Evolutionary conservation across 2,797 vertebrate genomes (phyloP).

Genomic region (Anableps anableps): DNA sequence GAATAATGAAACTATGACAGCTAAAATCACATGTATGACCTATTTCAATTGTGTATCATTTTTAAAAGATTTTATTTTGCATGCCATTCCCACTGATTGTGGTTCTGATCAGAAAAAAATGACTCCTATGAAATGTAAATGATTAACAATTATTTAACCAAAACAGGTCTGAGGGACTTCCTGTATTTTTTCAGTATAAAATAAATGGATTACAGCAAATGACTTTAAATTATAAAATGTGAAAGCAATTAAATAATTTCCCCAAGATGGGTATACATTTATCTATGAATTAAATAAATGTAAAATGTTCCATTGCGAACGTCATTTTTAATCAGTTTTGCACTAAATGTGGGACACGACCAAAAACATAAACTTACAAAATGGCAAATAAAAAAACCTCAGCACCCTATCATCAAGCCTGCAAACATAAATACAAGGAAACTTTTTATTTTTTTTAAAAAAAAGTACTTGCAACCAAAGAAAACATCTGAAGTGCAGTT

Average conservation of each 20-base stretch:
- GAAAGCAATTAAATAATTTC: not conserved
- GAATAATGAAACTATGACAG: not conserved
- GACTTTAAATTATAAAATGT: not conserved
- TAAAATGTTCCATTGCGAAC: not conserved
- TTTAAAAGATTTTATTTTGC: not conserved
- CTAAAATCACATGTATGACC: not conserved
- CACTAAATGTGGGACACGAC: not conserved
- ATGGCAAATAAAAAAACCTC: not conserved
- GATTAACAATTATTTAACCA: not conserved
- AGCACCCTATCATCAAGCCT: not conserved
- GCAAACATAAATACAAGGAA: not conserved
- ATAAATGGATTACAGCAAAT: not conserved
- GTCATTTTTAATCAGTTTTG: not conserved
- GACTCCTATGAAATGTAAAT: not conserved
- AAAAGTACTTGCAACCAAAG: not conserved
- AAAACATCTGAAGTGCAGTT: not conserved
- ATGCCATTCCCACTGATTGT: not conserved
- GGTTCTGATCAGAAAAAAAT: not conserved
- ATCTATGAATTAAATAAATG: not conserved
- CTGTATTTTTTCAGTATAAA: too few species aligned
- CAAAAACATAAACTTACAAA: not conserved
- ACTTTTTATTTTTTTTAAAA: too few species aligned
- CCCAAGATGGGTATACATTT: not conserved
- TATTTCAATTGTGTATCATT: not conserved
- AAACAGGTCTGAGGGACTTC: not conserved